Conservation (phyloP, 2,797 vertebrate genomes). For the Parauchenoglanis punctatus region DNA sequence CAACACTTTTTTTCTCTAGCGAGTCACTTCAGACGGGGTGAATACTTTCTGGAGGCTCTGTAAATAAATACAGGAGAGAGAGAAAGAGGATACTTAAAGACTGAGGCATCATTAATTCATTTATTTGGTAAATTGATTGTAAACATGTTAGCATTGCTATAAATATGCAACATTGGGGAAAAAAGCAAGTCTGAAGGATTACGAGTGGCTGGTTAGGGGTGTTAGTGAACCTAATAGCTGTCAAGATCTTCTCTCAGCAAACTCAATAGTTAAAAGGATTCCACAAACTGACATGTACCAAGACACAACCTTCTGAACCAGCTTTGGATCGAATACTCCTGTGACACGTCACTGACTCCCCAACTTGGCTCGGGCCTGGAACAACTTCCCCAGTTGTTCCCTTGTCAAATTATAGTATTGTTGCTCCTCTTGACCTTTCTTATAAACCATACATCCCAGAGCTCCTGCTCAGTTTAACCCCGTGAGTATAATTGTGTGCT, state of each 20-base stretch:
- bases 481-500: background rate
- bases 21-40: background rate
- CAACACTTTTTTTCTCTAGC: background rate
- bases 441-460: conserved; percentile 6
- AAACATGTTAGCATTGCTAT: background rate
- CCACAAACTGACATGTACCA: background rate
- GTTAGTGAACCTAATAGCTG: background rate
- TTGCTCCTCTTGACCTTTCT: background rate
- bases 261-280: background rate
- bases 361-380: background rate
- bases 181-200: background rate
- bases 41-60: background rate
- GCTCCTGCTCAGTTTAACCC: background rate
- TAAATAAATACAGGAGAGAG: background rate
- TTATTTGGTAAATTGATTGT: background rate
- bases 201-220: background rate
- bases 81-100: background rate
- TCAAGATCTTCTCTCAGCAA: background rate
- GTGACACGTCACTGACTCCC: background rate
- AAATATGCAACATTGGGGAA: background rate
- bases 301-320: background rate
- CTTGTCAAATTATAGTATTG: background rate
- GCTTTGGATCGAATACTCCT: background rate
- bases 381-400: background rate
- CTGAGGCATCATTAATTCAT: background rate